Conservation (phyloP, 2,113 vertebrate species). For the Campylomormyrus tamandua region DNA sequence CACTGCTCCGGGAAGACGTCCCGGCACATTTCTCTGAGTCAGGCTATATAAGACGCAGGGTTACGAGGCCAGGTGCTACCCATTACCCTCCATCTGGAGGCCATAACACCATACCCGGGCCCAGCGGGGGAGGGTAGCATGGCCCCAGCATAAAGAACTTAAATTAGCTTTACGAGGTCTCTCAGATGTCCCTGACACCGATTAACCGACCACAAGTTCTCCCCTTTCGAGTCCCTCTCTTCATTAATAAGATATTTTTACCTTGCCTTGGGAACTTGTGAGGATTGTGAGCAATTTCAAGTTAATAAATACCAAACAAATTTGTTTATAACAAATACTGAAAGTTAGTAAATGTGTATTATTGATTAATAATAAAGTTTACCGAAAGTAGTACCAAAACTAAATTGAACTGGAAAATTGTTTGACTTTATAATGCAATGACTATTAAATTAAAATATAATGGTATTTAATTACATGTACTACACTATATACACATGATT, state of each 20-base stretch:
- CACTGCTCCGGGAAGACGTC: constrained; percentile 36
- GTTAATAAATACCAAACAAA: not conserved
- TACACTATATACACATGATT: not conserved
- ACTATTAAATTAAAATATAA: not conserved
- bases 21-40: constrained; percentile 48
- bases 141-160: constrained; percentile 38
- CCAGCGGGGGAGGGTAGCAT: constrained; percentile 32
- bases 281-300: not conserved
- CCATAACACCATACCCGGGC: constrained; percentile 42
- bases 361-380: not conserved
- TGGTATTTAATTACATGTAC: not conserved
- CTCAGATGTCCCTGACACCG: constrained; percentile 39
- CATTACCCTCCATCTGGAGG: constrained; percentile 57
- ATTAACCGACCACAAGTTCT: constrained; percentile 34
- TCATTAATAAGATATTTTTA: constrained; percentile 7
- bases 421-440: not conserved
- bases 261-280: not conserved
- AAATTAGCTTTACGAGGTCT: constrained; percentile 46
- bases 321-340: not conserved
- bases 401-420: not conserved
- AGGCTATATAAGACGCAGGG: constrained; percentile 35
- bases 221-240: constrained; percentile 9
- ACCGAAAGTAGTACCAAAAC: not conserved
- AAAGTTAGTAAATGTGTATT: not conserved
- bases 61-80: constrained; percentile 51